Evolutionary conservation across 2,797 vertebrate genomes (phyloP), one percentile per base, ranked within the genome.

Genomic region (Pogonophryne albipinna): DNA sequence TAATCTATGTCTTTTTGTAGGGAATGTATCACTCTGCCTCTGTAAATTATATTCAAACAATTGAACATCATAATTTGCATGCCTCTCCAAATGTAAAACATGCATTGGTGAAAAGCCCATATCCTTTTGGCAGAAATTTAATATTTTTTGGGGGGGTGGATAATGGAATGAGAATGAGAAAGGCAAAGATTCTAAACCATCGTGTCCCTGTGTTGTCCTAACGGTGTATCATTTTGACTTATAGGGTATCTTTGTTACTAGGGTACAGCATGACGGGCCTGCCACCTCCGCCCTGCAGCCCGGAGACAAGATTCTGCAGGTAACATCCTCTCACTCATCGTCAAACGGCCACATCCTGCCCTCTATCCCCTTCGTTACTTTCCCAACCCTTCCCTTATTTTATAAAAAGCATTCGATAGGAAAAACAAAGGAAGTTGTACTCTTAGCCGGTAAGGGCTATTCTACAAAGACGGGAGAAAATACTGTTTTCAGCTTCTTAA

Each of bases 211-310:
- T 96, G 96, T 95, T 95, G 93, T 97, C 97, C 98, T 99, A 99
- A 99, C 97, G 88, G 96, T 97, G 93, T 99, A 97, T 99, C 97
- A 97, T 99, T 99, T 97, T 99, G 97, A 99, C 97, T 97, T 98
- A 98, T 99, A 99, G 98, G 98, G 98, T 98, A 99, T 99, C 97
- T 99, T 99, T 99, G 98, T 99, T 97, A 99, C 98, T 99, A 99
- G 98, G 98, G 98, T 99, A 98, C 98, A 99, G 96, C 97, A 97
- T 98, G 98, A 99, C 69, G 98, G 98, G 88, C 97, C 98, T 45
- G 97, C 98, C 51, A 93, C 95, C 91, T 95, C 96, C 79, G 91
- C 96, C 89, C 97, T 99, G 87, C 97, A 95, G 95, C 98, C 98
- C 46, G 98, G 98, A 83, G 98, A 99, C 94, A 99, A 99, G 95